Evolutionary conservation across 1,140 invertebrate species (phyloP), one percentile per base, ranked within the genome.

Genomic region (Polypedilum vanderplanki): DNA sequence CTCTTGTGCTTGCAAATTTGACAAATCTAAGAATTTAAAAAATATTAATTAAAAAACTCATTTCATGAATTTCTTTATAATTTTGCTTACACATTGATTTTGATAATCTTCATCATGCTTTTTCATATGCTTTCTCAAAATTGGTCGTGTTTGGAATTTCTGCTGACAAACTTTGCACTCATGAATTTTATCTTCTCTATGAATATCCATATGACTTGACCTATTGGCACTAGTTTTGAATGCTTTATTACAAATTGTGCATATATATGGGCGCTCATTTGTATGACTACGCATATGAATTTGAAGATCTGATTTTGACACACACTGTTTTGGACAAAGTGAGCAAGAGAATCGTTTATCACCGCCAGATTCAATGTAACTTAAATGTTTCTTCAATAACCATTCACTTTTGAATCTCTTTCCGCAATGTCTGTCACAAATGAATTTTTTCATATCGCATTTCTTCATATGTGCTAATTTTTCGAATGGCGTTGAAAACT

Each of bases 401-500:
- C 65, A 70, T 8, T 18, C 17, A 20, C 17, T 8, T 7, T 20
- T 70, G 17, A 70, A 70, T 3, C 65, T n/a, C 5, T 70, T 70
- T 2, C 20, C 20, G 18, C 65, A 70, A 10, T 70, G 65, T 17
- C 7, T 9, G 7, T 18, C 17, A 4, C 65, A 70, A 18, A 20
- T 22, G 10, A 18, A 70, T 18, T 70, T 70, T 18, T 70, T 70
- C 17, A 22, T 20, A 7, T 20, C 17, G 7, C 65, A 70, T 5
- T 18, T 18, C 18, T 70, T 70, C 65, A 70, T 70, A 70, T 70
- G 65, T 1, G 65, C 65, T 18, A 70, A 70, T 12, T 70, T 70
- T 5, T 70, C 65, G 20, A 70, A 70, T 7, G 9, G 17, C 8
- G 65, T 20, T 20, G 17, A 9, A 70, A 70, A 70, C 5, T 20